Percentiles rank a stretch among this genome's conserved stretches.
These are phyloP conservation scores for Acromyrmex echinatior DNA, from an alignment of 1,140 invertebrate genomes.

Conservation along the genomic window DNA sequence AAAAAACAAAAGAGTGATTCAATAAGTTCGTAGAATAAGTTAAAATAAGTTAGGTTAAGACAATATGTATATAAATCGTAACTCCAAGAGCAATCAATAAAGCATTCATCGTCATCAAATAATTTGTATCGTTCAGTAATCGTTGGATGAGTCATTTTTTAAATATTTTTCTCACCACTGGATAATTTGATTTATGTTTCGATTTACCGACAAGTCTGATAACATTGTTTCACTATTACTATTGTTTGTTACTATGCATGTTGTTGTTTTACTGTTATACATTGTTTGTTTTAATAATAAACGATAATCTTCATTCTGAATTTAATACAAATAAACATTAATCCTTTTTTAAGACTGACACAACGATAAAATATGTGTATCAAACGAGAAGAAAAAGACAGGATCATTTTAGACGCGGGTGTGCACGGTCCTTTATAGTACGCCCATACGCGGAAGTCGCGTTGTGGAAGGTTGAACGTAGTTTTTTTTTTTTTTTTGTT, in stretches of 20 bases:
- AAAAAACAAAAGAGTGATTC: neutral
- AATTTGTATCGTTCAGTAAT: neutral
- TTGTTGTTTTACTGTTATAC: neutral
- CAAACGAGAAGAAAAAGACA: neutral
- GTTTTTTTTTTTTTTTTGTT: constrained; percentile 33
- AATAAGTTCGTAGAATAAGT: neutral
- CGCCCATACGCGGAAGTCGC: constrained; percentile 53
- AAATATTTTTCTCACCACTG: neutral
- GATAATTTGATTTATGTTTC: neutral
- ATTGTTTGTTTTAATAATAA: neutral
- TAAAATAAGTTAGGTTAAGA: neutral
- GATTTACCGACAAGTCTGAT: neutral
- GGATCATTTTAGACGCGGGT: neutral
- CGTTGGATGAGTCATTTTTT: neutral
- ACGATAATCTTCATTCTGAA: neutral
- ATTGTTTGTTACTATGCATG: too few relatives aligned
- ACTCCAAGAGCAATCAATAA: neutral
- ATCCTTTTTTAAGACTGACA: neutral
- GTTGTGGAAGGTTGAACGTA: constrained; percentile 42
- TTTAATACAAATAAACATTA: neutral
- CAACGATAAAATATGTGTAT: neutral
- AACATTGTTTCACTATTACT: neutral
- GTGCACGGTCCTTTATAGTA: constrained; percentile 43
- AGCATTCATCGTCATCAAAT: neutral
- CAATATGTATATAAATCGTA: neutral